Conservation (phyloP, 2,797 vertebrate genomes). For the Australoheros facetus region DNA sequence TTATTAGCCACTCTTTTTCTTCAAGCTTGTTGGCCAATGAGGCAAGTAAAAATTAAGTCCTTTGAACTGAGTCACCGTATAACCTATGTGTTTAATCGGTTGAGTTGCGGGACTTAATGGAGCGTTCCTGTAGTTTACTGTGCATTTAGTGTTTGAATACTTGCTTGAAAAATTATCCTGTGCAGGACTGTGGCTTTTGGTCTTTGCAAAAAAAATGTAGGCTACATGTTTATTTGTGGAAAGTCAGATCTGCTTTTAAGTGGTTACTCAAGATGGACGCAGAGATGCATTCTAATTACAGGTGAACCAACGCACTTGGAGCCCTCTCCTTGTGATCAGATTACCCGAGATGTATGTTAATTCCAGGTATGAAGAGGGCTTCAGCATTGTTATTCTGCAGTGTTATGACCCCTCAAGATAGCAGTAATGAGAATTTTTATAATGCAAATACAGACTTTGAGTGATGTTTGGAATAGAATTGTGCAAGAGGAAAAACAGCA, state of each 20-base stretch:
- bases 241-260: not conserved
- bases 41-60: not conserved
- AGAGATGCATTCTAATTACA: not conserved
- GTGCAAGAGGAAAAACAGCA: not conserved
- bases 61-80: not conserved
- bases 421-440: slow-evolving; percentile 38
- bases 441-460: slow-evolving; percentile 41
- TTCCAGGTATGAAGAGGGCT: not conserved
- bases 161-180: not conserved
- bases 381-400: not conserved
- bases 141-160: not conserved
- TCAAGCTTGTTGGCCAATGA: not conserved
- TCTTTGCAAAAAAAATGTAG: not conserved
- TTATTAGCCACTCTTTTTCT: not conserved
- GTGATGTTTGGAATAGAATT: slow-evolving; percentile 43
- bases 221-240: not conserved
- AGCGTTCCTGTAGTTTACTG: not conserved
- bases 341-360: not conserved
- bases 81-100: not conserved
- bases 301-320: not conserved
- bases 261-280: not conserved
- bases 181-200: not conserved
- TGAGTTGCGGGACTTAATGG: not conserved
- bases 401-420: slow-evolving; percentile 29
- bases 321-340: not conserved